Conservation (phyloP, 2,113 vertebrate genomes). For the Formicarius rufipectus region DNA sequence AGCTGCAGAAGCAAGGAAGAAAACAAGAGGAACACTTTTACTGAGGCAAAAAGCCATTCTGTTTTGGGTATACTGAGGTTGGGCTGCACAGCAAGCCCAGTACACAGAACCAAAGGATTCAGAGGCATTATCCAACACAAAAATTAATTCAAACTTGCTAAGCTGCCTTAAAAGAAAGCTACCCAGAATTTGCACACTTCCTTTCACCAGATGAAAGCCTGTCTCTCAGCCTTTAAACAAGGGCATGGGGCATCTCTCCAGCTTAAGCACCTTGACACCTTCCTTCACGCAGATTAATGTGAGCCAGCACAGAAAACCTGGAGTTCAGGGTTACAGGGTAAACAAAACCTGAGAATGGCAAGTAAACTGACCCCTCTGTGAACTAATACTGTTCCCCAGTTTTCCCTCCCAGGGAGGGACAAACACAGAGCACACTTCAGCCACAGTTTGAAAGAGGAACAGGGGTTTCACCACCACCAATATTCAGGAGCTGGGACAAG, state of each 20-base stretch:
- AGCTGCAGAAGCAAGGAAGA: not conserved
- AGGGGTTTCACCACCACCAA: no score
- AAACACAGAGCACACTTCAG: not conserved
- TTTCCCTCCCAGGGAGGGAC: not conserved
- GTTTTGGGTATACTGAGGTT: not conserved
- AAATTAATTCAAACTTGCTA: not conserved
- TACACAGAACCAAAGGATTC: not conserved
- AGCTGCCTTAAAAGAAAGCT: not conserved
- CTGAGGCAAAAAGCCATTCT: not conserved
- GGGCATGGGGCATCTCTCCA: not conserved
- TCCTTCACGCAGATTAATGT: rapidly evolving
- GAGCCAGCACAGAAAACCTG: not conserved
- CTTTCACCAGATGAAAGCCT: not conserved
- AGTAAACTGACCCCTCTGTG: not conserved
- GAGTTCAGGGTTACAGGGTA: not conserved
- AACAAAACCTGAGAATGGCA: not conserved
- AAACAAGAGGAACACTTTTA: not conserved
- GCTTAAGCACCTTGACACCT: not conserved
- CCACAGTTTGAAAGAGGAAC: rapidly evolving
- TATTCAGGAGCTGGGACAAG: not conserved
- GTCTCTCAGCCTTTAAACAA: not conserved
- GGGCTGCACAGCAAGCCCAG: not conserved
- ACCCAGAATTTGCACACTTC: not conserved
- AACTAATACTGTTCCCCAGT: not conserved
- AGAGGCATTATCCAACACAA: not conserved